Conservation (phyloP, 2,113 vertebrate species). For the Desmodus rotundus region DNA sequence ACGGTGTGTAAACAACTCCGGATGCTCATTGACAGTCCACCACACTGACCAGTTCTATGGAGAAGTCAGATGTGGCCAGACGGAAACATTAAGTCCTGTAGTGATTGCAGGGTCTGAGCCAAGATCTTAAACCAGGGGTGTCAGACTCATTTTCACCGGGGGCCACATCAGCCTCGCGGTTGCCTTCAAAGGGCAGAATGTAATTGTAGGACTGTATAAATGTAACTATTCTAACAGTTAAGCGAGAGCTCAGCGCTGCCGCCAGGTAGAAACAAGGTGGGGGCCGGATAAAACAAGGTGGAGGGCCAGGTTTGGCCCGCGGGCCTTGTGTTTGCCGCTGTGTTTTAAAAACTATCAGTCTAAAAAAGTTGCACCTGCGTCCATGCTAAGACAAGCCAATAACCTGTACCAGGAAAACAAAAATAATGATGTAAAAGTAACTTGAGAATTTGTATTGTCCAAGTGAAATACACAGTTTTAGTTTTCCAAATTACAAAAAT, state of each 20-base stretch:
- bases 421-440: slow-evolving; percentile 11
- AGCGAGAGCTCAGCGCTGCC: too few relatives aligned
- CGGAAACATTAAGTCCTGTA: not conserved
- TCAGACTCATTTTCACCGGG: too few relatives aligned
- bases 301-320: too few relatives aligned
- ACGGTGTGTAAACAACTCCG: slow-evolving; percentile 27
- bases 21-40: not conserved
- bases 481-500: not conserved
- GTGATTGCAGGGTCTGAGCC: not conserved
- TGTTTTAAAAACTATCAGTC: not conserved
- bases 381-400: slow-evolving; percentile 11
- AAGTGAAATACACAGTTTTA: not conserved
- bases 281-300: too few relatives aligned
- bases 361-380: not conserved
- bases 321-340: too few relatives aligned
- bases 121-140: not conserved
- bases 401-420: not conserved
- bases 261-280: too few relatives aligned
- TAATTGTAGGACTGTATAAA: too few relatives aligned
- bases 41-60: not conserved
- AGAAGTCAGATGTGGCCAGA: not conserved
- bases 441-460: not conserved
- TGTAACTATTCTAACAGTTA: too few relatives aligned
- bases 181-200: too few relatives aligned
- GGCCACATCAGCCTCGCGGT: too few relatives aligned